Evolutionary conservation across 2,113 vertebrate genomes (phyloP), one percentile per base, ranked within the genome.

Genomic region (Neotoma lepida): DNA sequence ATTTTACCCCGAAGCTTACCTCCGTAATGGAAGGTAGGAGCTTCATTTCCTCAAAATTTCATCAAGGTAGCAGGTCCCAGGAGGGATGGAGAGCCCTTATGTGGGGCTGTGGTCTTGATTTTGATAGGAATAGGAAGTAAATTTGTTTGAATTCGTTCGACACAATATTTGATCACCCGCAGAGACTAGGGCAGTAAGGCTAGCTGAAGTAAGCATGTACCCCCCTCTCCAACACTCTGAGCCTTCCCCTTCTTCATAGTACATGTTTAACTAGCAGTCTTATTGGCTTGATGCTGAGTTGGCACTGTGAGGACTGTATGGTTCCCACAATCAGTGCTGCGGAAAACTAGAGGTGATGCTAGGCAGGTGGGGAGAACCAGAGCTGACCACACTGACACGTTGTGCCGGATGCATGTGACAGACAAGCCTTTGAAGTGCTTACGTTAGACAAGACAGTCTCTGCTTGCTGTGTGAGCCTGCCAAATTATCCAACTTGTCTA

Each of bases 81-180:
- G 51, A n/a, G 63, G 81, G 44, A 39, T 13, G 41, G 66, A 73
- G 22, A 70, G 80, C 35, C 44, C 66, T 78, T 74, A 4, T 56
- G 26, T 77, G 54, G 77, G 51, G 30, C 63, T 86, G 41, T 30
- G 92, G 88, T 89, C 86, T 82, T 90, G 58, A 93, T 74, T 84
- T 93, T 64, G 87, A 73, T 84, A 70, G 68, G 77, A 93, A 93
- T 44, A 94, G 90, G 90, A 92, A 92, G 41, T 46, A 86, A 88
- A 46, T 92, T 91, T 95, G 46, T 71, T 94, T 94, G 92, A 88
- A 88, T 86, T 90, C 68, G 4, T 33, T 92, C 89, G 68, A 94
- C 78, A 39, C n/a, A 58, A 74, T 73, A 91, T 54, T 92, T 33
- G 51, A 28, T 92, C 76, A 88, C 39, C 41, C 70, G 76, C 58